Evolutionary conservation across 2,888 invertebrate genomes (phyloP), one percentile per base, ranked within the genome.

Genomic region (Pristionchus fissidentatus): DNA sequence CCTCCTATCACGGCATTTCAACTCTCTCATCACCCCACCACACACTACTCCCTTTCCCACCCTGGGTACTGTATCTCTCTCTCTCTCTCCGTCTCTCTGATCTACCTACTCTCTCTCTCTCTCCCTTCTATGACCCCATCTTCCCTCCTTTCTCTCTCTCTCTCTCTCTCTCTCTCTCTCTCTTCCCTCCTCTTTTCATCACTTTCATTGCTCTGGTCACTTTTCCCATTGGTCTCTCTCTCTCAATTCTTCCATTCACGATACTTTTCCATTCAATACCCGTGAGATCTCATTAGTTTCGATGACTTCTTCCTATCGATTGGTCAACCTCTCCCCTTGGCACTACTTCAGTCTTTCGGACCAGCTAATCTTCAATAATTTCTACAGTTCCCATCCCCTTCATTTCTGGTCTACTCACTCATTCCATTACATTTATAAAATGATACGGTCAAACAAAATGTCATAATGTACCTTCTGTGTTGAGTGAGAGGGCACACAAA

Each of bases 41-140:
- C 83, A 57, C 84, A 84, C 84, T 82, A 84, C 83, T 84, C 83
- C 82, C 82, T 84, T 84, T 82, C 84, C 78, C 75, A 78, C 82
- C 82, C 84, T 83, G 77, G 55, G 66, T n/a, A n/a, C n/a, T n/a
- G n/a, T n/a, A n/a, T 38, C 66, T 66, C 19, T 62, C 35, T 22
- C 8, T 66, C 66, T 38, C 66, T 38, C 15, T 38, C 0, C 66
- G n/a, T 22, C 66, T 66, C 66, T 19, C 22, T 66, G 66, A 66
- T 66, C 66, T 66, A 66, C 66, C 66, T 8, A 38, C 38, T 66
- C 66, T 66, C 19, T 66, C 66, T 38, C 66, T 66, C 66, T 66
- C 66, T 66, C 66, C 66, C 66, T n/a, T 66, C 35, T 66, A 66
- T 66, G 66, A 66, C 66, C 66, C 66, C 66, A 66, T 66, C 66